Evolutionary conservation across 2,113 vertebrate species (phyloP).

Genomic region (Ardeotis arabs): DNA sequence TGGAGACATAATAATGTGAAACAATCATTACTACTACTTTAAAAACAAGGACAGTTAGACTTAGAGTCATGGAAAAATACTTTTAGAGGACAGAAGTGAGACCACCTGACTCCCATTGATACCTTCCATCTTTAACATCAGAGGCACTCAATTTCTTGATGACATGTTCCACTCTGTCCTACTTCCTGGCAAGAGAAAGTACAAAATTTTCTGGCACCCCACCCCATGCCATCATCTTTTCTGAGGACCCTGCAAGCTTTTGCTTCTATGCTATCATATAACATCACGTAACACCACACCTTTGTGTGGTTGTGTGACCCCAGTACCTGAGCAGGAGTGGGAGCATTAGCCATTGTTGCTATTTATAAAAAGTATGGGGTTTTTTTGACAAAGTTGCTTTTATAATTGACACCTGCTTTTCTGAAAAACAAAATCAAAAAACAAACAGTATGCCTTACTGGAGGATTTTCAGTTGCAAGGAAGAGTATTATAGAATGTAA

Average conservation of each 20-base stretch:
- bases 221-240: fast-evolving
- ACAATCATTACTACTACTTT: background rate
- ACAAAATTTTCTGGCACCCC: background rate
- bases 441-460: background rate
- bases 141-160: background rate
- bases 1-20: background rate
- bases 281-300: too few species aligned
- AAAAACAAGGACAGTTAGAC: background rate
- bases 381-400: background rate
- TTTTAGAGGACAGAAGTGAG: background rate
- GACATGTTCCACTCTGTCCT: background rate
- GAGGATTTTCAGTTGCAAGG: background rate
- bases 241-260: background rate
- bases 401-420: background rate
- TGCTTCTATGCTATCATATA: background rate
- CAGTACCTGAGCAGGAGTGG: background rate
- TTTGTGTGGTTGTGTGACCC: background rate
- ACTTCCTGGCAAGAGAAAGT: background rate
- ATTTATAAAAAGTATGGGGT: background rate
- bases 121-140: background rate
- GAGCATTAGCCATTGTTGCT: background rate
- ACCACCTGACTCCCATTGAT: background rate
- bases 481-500: background rate
- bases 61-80: background rate
- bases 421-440: background rate